Base-by-base conservation (phyloP, 2,797 vertebrate species). In the Danio kyathit region DNA sequence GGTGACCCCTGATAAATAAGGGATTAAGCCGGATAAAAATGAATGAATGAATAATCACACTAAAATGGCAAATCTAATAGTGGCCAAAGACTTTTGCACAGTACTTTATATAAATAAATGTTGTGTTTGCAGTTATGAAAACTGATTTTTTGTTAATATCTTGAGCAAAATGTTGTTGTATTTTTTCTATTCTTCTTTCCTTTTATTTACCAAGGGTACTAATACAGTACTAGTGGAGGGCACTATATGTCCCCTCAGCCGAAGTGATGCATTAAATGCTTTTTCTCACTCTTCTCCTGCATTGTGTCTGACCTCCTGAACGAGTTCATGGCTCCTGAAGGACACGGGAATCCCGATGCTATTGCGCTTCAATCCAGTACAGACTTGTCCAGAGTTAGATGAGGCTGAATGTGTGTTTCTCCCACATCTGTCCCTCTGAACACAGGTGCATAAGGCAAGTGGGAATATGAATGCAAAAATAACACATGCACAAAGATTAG, bases 401-500 rank as follows among this genome's bases (percentile, higher is more conserved):
- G 52, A 54, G 59, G 60, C 71, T 67, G n/a, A 69, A 57, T 70
- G 8, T 48, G 56, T 54, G 16, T 76, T 60, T 84, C 57, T 21
- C 17, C 66, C 8, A 19, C 76, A 74, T 66, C 69, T 64, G 51
- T 76, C 59, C 72, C 51, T 38, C 54, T 65, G 69, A 79, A 61
- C 80, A 21, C 70, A 67, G 71, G 81, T 63, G 65, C 81, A 69
- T 65, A 70, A 57, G 83, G 48, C 71, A 79, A 59, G n/a, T 76
- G 83, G 74, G 83, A 81, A 44, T 76, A 69, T 59, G 14, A 41
- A 74, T 61, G 78, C 29, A 70, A 72, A 78, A 74, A 80, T 80
- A 74, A 80, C 83, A 84, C 73, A 70, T 65, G 64, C 74, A 82
- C 65, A 67, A 79, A 86, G 78, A 75, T 73, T 61, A 43, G 72